These are phyloP conservation scores for Archaeoteleia sp. DNA, from an alignment of 2,888 invertebrate genomes.

Conservation along the genomic window DNA sequence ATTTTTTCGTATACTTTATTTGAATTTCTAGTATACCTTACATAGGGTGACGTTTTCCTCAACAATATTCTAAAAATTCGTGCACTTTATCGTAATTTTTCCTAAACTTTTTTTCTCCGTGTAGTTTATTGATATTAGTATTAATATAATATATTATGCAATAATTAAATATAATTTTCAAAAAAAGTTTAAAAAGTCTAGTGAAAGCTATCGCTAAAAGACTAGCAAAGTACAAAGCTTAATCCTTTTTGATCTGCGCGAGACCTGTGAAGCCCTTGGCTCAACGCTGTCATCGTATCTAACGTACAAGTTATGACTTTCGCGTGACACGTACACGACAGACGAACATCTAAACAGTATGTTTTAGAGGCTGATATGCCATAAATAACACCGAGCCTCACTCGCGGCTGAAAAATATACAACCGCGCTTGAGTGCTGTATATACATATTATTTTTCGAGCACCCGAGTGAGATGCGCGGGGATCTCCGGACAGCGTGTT, in stretches of 20 bases:
- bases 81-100: too few relatives aligned
- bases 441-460: conserved; percentile 6
- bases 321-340: conserved; percentile 40
- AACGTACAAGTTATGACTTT: conserved; percentile 39
- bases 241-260: conserved; percentile 24
- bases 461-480: background rate
- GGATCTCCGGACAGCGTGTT: conserved; percentile 1
- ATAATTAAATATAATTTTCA: too few relatives aligned
- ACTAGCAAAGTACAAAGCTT: background rate
- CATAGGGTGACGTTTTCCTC: too few relatives aligned
- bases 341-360: conserved; percentile 33
- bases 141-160: too few relatives aligned
- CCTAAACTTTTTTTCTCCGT: too few relatives aligned
- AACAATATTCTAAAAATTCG: too few relatives aligned
- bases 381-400: conserved; percentile 27
- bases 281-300: conserved; percentile 40
- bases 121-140: too few relatives aligned
- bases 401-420: conserved; percentile 3
- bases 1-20: too few relatives aligned
- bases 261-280: conserved; percentile 32
- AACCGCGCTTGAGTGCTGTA: background rate
- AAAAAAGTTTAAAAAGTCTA: too few relatives aligned
- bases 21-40: too few relatives aligned
- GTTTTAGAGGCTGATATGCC: conserved; percentile 32
- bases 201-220: too few relatives aligned